Base-by-base conservation (phyloP, 2,888 invertebrate species). In the Byasa hedistus region DNA sequence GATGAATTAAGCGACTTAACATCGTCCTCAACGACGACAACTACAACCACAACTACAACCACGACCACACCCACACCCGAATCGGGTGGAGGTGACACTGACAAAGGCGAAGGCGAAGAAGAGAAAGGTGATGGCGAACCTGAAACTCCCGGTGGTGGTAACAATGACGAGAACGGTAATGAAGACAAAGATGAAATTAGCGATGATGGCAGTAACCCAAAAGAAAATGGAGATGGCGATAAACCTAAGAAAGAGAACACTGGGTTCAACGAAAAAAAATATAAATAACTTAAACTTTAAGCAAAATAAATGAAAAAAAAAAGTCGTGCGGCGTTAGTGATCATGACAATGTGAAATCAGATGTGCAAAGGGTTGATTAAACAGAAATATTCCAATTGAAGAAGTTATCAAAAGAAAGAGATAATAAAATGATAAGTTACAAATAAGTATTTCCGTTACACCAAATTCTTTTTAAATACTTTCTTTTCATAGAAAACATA, bases 161-260 rank as follows among this genome's bases (percentile, higher is more conserved):
- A 56, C 27, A 44, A 44, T 44, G 73, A 78, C 76, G 78, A 81
- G 83, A 82, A 83, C 80, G 79, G 75, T 51, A 21, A 52, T 8
- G 52, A n/a, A 10, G 8, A 21, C 52, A 21, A 17, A 52, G 21
- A 51, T 19, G 15, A 44, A 19, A 3, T 8, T 8, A 8, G 44
- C 19, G 44, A 44, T 44, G 12, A 44, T 44, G 19, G 19, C n/a
- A 32, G n/a, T 17, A 52, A 52, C 17, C 15, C n/a, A 8, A 52
- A 8, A 32, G 32, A 12, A 17, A 19, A 10, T 17, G 44, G 2
- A 7, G 44, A 44, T 17, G n/a, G n/a, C n/a, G 7, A 44, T 44
- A 44, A 44, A 44, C 3, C 12, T 7, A 44, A 17, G 12, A 8
- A 44, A 17, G 7, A 44, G 19, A 44, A 44, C 2, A 3, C 44